Evolutionary conservation across 1,140 invertebrate species (phyloP).

Genomic region (Drosophila sp.): DNA sequence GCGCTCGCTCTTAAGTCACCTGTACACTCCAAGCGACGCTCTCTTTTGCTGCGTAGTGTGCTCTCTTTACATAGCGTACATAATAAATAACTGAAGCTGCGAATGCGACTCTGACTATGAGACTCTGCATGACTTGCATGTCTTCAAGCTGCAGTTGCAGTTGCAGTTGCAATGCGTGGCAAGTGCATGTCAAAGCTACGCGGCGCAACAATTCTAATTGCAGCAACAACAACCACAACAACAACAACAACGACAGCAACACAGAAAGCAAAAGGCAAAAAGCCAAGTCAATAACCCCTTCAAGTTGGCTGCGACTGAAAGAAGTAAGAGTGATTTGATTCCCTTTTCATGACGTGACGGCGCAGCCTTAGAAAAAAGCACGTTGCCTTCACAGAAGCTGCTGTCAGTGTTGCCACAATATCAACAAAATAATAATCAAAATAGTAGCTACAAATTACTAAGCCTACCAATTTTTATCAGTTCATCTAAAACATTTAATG

Average conservation of each 20-base stretch:
- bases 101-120: slow-evolving; percentile 12
- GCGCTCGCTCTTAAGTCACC: slow-evolving; percentile 53
- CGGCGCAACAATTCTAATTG: slow-evolving; percentile 67
- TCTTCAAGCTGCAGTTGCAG: slow-evolving; percentile 29
- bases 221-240: slow-evolving; percentile 18
- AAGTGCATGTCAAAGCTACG: slow-evolving; percentile 35
- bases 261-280: slow-evolving; percentile 70
- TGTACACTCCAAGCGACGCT: slow-evolving; percentile 44
- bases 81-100: slow-evolving; percentile 27
- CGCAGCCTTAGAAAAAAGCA: slow-evolving; percentile 49
- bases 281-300: slow-evolving; percentile 69
- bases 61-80: slow-evolving; percentile 9
- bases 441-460: too few relatives aligned
- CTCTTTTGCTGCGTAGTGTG: slow-evolving; percentile 6
- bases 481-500: too few relatives aligned
- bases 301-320: slow-evolving; percentile 48
- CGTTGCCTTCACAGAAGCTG: too few relatives aligned
- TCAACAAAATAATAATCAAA: neutral
- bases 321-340: slow-evolving; percentile 83
- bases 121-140: slow-evolving; percentile 65
- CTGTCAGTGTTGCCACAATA: neutral
- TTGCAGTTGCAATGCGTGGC: slow-evolving; percentile 51
- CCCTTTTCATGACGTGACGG: slow-evolving; percentile 71
- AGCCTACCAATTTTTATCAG: too few relatives aligned
- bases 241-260: slow-evolving; percentile 5